Evolutionary conservation across 2,888 invertebrate species (phyloP).

Genomic region (Corythucha ciliata): DNA sequence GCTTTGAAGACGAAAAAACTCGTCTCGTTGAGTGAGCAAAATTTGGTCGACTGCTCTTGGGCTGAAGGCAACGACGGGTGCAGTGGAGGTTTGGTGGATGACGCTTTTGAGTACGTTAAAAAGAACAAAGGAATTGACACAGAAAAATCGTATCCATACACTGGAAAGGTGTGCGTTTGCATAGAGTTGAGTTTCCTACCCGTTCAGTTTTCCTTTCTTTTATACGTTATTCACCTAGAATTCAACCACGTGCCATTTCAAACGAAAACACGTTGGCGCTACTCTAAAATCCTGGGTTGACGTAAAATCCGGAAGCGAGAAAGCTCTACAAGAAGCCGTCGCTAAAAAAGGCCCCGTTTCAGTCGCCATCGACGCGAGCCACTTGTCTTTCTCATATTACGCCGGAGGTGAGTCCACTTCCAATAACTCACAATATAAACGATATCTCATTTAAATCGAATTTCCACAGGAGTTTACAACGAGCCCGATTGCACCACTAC

Average conservation of each 20-base stretch:
- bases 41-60: constrained; percentile 49
- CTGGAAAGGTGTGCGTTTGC: constrained; percentile 23
- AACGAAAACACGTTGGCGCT: constrained; percentile 56
- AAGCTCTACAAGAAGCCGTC: constrained; percentile 61
- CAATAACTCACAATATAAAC: no score
- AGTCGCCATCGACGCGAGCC: constrained; percentile 80
- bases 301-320: constrained; percentile 60
- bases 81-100: constrained; percentile 47
- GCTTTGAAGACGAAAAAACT: constrained; percentile 45
- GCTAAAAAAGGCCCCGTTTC: constrained; percentile 75
- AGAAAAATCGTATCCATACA: constrained; percentile 48
- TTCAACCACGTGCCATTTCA: neutral
- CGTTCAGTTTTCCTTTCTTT: no score
- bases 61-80: constrained; percentile 48
- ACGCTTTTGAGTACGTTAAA: constrained; percentile 45
- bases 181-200: no score
- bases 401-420: constrained; percentile 52
- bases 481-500: constrained; percentile 64
- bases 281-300: constrained; percentile 72
- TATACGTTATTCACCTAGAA: neutral
- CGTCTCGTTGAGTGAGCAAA: constrained; percentile 48
- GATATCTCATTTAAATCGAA: no score
- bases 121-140: constrained; percentile 50
- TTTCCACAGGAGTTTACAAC: constrained; percentile 54
- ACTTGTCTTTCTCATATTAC: constrained; percentile 75